A percentile compares a stretch with the other conserved stretches of the same genome.
These are phyloP conservation scores for Ifrita kowaldi DNA, from an alignment of 2,113 vertebrate species.

Conservation along the genomic window DNA sequence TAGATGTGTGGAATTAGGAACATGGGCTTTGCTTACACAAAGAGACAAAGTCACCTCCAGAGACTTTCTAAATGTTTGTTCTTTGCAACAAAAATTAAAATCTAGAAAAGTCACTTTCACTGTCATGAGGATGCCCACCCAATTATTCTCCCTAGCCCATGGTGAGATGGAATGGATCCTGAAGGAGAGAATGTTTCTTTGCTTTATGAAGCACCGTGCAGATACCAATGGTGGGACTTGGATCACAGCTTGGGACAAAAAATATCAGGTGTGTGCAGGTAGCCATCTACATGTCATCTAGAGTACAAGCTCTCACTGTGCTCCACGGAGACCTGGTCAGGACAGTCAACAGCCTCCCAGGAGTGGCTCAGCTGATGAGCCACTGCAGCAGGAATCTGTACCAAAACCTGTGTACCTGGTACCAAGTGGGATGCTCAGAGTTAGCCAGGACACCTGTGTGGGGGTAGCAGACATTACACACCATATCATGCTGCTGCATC, in stretches of 20 bases:
- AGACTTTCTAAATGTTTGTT: background rate
- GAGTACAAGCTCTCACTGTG: background rate
- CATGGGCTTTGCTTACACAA: background rate
- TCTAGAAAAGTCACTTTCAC: background rate
- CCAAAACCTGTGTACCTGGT: background rate
- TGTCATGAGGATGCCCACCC: background rate
- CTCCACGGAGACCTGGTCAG: background rate
- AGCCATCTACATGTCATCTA: background rate
- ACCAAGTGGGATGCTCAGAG: background rate
- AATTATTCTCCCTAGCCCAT: background rate
- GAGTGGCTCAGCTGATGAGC: background rate
- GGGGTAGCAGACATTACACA: background rate
- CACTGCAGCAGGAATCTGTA: background rate
- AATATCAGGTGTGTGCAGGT: background rate
- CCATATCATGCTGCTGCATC: background rate
- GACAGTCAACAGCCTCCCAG: background rate
- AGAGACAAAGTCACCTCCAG: background rate
- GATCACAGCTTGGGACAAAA: background rate
- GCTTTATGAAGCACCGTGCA: background rate
- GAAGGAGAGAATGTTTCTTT: background rate
- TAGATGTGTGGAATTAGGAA: background rate
- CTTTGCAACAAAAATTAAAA: background rate
- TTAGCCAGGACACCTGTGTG: background rate
- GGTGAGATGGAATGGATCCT: background rate
- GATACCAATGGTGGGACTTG: background rate